phyloP scores from a whole-genome alignment of 2,113 vertebrate species.

The Pogonocichla stellata region DNA sequence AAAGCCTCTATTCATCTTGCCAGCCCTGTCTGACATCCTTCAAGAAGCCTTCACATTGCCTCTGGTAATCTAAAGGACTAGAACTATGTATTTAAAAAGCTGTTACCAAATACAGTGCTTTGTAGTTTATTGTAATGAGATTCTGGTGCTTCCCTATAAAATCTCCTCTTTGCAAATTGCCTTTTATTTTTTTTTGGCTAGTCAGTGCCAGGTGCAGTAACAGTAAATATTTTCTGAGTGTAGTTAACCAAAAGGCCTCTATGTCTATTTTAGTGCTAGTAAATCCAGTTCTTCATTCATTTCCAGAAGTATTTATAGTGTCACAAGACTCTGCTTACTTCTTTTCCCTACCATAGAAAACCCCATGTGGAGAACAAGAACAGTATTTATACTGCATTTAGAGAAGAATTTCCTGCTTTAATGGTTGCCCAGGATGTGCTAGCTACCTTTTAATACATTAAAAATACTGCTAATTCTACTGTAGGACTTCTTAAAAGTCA shows the following conservation, averaged over 20 bases:
- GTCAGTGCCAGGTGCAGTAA: neutral
- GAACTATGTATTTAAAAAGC: neutral
- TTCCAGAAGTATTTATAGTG: constrained; percentile 18
- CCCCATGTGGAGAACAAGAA: neutral
- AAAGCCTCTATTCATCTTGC: constrained; percentile 48
- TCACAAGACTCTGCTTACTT: neutral
- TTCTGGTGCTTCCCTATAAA: neutral
- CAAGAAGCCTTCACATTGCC: neutral
- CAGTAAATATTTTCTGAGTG: neutral
- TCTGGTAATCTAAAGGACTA: constrained; percentile 12
- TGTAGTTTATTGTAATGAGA: constrained; percentile 14
- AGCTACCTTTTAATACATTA: neutral
- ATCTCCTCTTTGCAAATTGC: neutral
- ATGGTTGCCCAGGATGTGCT: neutral
- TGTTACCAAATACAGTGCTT: constrained; percentile 15
- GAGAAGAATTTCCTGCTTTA: neutral
- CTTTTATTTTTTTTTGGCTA: neutral
- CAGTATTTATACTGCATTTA: neutral
- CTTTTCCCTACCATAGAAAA: neutral
- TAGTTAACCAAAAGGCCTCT: constrained; percentile 25
- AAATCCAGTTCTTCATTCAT: constrained; percentile 6
- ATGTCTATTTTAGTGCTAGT: neutral
- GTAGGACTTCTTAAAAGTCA: neutral
- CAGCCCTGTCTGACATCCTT: neutral
- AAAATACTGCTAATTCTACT: neutral